Conservation (phyloP, 2,797 vertebrate genomes). For the Brotogeris chrysoptera region DNA sequence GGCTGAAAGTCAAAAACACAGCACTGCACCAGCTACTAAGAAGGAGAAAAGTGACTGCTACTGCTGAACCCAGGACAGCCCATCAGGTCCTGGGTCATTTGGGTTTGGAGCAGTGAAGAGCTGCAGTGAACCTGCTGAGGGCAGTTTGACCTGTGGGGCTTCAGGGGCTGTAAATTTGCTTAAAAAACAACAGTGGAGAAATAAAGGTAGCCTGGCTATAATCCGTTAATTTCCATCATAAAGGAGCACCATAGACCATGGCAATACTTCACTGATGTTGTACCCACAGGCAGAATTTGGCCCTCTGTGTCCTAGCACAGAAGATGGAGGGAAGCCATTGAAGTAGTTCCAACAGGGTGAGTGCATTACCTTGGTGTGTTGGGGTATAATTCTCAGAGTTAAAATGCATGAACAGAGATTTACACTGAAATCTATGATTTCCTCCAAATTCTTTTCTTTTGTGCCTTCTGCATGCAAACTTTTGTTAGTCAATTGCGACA, state of each 20-base stretch:
- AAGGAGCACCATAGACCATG: neutral
- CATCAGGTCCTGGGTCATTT: too few species aligned
- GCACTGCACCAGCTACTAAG: too few species aligned
- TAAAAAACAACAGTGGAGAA: neutral
- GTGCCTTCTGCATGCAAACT: neutral
- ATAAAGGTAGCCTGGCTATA: neutral
- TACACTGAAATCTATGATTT: neutral
- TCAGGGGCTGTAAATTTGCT: neutral
- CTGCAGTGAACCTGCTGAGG: neutral
- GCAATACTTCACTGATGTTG: neutral
- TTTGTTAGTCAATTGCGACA: constrained; percentile 15
- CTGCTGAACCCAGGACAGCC: too few species aligned
- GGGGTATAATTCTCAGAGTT: neutral
- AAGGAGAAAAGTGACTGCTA: too few species aligned
- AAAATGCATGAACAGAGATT: neutral
- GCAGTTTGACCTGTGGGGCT: neutral
- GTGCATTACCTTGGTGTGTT: neutral
- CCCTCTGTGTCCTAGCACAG: neutral
- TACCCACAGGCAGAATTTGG: neutral
- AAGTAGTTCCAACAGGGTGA: neutral
- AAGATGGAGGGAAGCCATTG: neutral
- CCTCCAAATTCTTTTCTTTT: neutral
- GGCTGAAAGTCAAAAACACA: too few species aligned
- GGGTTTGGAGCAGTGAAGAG: neutral
- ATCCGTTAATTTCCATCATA: constrained; percentile 29